Base-by-base conservation (phyloP, 2,888 invertebrate species). In the Panorpa germanica region DNA sequence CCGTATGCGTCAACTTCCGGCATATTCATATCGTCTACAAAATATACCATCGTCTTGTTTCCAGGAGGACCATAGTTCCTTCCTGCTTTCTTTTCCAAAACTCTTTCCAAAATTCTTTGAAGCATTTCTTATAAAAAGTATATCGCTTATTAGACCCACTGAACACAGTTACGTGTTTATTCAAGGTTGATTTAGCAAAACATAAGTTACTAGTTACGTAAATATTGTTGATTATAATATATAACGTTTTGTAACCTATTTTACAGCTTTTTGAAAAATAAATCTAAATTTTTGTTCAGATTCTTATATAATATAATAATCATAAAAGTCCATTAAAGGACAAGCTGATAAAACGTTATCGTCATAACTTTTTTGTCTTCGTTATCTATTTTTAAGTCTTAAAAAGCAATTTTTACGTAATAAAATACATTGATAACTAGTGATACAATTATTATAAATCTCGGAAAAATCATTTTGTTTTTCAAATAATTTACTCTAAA, bases 1-100 rank as follows among this genome's bases (percentile, higher is more conserved):
- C 83, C 86, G 50, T 91, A 93, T 32, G 67, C 69, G 51, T 93
- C 93, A 3, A 91, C 90, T 58, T 88, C 88, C 1, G 93, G 93
- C 90, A 93, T 93, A 50, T 93, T 93, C 71, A 93, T 70, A 45
- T 93, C 93, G 45, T 93, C 93, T 33, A 93, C 71, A 50, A 93
- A 93, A 53, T 90, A 93, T 31, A 93, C 72, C 64, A 93, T 74
- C 12, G 68, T 70, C 52, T 90, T 88, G 46, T 69, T 82, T n/a
- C 90, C 91, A 0, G 86, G 83, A 1, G 93, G 93, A 0, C 86
- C 93, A 47, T 71, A 93, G 50, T 83, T 90, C 33, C 85, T 68
- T 1, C 91, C 93, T 0, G 91, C 88, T 49, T 93, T 93, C 56
- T 91, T 93, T 49, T 93, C 93, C 28, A 93, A 53, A 1, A 88